Base-by-base conservation (phyloP, 2,113 vertebrate genomes). In the Chloropsis cyanopogon region DNA sequence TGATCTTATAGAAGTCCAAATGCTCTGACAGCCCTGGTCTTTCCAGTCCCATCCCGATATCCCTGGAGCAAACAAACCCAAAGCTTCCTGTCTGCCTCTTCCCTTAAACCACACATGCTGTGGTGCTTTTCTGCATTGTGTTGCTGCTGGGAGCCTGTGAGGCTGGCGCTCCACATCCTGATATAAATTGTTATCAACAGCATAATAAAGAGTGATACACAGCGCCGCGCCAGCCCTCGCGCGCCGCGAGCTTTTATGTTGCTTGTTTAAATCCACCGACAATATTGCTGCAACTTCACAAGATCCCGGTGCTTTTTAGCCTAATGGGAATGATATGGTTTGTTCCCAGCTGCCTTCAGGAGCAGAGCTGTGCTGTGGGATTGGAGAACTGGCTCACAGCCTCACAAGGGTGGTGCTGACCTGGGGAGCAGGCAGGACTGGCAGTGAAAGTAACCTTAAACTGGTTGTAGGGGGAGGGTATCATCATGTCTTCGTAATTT, bases 341-440 rank as follows among this genome's bases (percentile, higher is more conserved):
- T 71, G 31, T 88, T 96, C 93, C 75, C 81, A 94, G 72, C 85
- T 97, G 81, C 89, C 70, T 93, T 76, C 9, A 12, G 86, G 80
- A 94, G 60, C 50, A 65, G 69, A 25, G 60, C 93, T 84, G 66
- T 60, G 83, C 87, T 84, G 80, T 26, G 73, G 76, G 60, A 42
- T 92, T 84, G 66, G 63, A 59, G 86, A 86, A 61, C 8, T 24
- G 41, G 12, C 59, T 69, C 23, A 35, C 29, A n/a, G 26, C 16
- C 26, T 56, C 60, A 25, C 5, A 6, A 66, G 70, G 59, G 37
- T 47, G 65, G 26, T 79, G 79, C 70, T 68, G 66, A 75, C 50
- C 63, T 49, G 54, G 3, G 29, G 69, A 81, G 56, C n/a, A 41
- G 37, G 59, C 47, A 70, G 82, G 69, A 24, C 52, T 52, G 42